phyloP scores from a whole-genome alignment of 2,113 vertebrate genomes.

The Anarhynchus alexandrinus region DNA sequence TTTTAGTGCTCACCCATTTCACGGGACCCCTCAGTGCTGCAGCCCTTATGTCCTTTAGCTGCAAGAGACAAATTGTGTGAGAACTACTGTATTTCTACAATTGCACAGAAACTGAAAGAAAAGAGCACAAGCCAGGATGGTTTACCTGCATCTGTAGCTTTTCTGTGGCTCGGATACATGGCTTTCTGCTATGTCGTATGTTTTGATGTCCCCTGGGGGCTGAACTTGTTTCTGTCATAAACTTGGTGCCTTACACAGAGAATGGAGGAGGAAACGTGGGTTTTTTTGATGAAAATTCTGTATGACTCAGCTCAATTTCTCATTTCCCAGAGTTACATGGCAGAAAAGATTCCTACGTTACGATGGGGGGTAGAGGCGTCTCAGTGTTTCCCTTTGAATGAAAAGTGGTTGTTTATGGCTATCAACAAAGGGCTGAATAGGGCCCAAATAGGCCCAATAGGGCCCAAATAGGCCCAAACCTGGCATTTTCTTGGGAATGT shows the following conservation, averaged over 20 bases:
- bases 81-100: not conserved
- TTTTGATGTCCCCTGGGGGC: not conserved
- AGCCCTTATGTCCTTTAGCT: not conserved
- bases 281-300: not conserved
- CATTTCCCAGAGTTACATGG: not conserved
- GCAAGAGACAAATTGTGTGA: not conserved
- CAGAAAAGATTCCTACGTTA: not conserved
- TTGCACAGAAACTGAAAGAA: not conserved
- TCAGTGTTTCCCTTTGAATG: not conserved
- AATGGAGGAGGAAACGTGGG: not conserved
- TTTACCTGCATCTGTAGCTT: not conserved
- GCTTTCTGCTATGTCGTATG: not conserved
- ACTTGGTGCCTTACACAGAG: not conserved
- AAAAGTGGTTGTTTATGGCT: not conserved
- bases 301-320: not conserved
- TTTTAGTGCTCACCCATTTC: not conserved
- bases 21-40: not conserved
- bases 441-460: too few species aligned
- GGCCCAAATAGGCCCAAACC: not conserved
- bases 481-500: not conserved
- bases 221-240: not conserved
- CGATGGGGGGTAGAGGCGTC: not conserved
- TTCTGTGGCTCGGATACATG: rapidly evolving
- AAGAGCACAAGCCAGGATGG: not conserved
- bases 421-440: too few species aligned